Evolutionary conservation across 2,113 vertebrate genomes (phyloP).

Genomic region (Hoplias malabaricus): DNA sequence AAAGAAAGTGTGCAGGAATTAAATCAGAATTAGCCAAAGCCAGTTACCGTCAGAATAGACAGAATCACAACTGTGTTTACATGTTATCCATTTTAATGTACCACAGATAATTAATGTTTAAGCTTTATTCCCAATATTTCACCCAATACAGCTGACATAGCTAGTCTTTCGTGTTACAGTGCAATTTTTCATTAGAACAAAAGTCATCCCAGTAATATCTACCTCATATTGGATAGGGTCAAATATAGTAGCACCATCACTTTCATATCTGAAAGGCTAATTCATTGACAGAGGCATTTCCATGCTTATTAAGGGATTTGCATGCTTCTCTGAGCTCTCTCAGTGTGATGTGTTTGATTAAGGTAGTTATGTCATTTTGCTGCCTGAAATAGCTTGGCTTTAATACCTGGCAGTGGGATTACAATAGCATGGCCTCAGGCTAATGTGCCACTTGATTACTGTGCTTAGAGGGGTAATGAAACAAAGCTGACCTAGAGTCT

Average conservation of each 20-base stretch:
- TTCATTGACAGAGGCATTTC: conserved; percentile 26
- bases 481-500: conserved; percentile 40
- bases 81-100: background rate
- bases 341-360: conserved; percentile 70
- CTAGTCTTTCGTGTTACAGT: no score
- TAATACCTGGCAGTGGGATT: conserved; percentile 72
- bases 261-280: conserved; percentile 22
- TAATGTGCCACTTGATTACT: conserved; percentile 67
- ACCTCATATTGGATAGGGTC: background rate
- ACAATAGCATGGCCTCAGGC: conserved; percentile 55
- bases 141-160: no score
- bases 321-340: conserved; percentile 58
- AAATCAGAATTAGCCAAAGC: conserved; percentile 5
- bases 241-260: background rate
- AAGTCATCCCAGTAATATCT: background rate
- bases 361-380: conserved; percentile 67
- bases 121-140: no score
- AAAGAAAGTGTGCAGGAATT: background rate
- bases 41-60: background rate
- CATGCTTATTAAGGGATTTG: conserved; percentile 38
- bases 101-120: background rate
- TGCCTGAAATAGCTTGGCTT: conserved; percentile 64
- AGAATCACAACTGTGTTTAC: background rate
- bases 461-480: conserved; percentile 54
- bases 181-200: background rate